Evolutionary conservation across 92 coral and sea anemone genomes (phyloP).

Genomic region (Chrysogorgia sp.): DNA sequence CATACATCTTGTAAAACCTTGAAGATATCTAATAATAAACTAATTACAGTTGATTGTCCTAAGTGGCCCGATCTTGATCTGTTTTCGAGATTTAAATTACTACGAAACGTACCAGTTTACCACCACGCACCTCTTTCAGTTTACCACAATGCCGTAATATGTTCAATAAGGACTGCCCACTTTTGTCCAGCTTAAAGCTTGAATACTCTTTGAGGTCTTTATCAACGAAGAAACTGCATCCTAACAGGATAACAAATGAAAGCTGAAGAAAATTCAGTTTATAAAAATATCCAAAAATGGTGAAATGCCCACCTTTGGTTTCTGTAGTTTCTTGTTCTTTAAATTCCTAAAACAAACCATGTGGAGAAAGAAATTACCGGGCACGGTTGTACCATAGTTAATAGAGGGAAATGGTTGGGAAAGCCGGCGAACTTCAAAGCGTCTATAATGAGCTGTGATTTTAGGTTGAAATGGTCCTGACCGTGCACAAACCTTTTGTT

Average conservation of each 20-base stretch:
- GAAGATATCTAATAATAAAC: background rate
- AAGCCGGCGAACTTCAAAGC: too few relatives aligned
- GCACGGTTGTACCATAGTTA: too few relatives aligned
- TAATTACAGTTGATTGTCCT: too few relatives aligned
- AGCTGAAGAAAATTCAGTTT: background rate
- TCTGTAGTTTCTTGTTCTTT: conserved; percentile 89
- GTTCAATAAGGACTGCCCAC: conserved; percentile 74
- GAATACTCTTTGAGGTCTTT: conserved; percentile 83
- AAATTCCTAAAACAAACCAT: conserved; percentile 66
- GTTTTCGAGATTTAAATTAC: background rate
- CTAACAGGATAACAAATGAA: conserved; percentile 42
- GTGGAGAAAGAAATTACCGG: background rate
- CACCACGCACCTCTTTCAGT: conserved; percentile 84
- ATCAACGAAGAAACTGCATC: conserved; percentile 82
- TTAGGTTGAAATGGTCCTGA: too few relatives aligned
- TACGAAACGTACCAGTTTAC: conserved; percentile 83
- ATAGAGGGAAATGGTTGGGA: too few relatives aligned
- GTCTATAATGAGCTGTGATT: too few relatives aligned
- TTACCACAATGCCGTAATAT: conserved; percentile 85
- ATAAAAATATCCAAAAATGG: too few relatives aligned
- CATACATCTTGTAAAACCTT: background rate
- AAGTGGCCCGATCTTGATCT: too few relatives aligned
- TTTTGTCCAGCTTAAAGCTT: conserved; percentile 75
- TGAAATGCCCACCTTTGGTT: conserved; percentile 67
- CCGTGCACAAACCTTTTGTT: too few relatives aligned